Base-by-base conservation (phyloP, 2,113 vertebrate genomes). In the Laterallus jamaicensis region DNA sequence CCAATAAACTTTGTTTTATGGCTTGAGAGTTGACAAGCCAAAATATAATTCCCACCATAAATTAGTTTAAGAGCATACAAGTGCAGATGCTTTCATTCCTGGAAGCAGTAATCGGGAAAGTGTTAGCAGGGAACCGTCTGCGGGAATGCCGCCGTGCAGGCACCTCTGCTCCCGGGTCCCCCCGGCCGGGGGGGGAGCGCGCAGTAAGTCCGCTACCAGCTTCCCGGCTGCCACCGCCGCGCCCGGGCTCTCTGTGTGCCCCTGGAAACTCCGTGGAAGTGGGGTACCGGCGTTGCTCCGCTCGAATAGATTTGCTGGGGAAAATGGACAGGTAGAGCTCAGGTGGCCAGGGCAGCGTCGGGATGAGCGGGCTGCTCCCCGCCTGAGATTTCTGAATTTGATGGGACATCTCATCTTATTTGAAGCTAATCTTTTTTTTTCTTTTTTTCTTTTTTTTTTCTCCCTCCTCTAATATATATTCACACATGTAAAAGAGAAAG, bases 1-100 rank as follows among this genome's bases (percentile, higher is more conserved):
- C 99, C 99, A 99, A 99, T 99, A 99, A 99, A 99, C 98, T 99
- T 99, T 99, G 99, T 99, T 99, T 99, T 99, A 99, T 99, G 99
- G 98, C 99, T 98, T 97, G 98, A 98, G 99, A 99, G 99, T 99
- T 99, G 99, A 99, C 99, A 99, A 99, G 99, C 99, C 99, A 99
- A 99, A 99, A 99, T 99, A 99, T 99, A 99, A 99, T 99, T 99
- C 99, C 99, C 99, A 99, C 99, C 99, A 99, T 99, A 99, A 99
- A 99, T 99, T 99, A 99, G 98, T 98, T 98, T 98, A 98, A 98
- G 98, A 98, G 99, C 98, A 98, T 98, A 98, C 98, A 98, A 98
- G 98, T 99, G 98, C 99, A 99, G 99, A 99, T 99, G 99, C 98
- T 98, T 98, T 98, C 97, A 98, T 98, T 98, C 98, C 97, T 98